These are phyloP conservation scores for Maccullochella peelii DNA, from an alignment of 2,113 vertebrate genomes.

Conservation along the genomic window DNA sequence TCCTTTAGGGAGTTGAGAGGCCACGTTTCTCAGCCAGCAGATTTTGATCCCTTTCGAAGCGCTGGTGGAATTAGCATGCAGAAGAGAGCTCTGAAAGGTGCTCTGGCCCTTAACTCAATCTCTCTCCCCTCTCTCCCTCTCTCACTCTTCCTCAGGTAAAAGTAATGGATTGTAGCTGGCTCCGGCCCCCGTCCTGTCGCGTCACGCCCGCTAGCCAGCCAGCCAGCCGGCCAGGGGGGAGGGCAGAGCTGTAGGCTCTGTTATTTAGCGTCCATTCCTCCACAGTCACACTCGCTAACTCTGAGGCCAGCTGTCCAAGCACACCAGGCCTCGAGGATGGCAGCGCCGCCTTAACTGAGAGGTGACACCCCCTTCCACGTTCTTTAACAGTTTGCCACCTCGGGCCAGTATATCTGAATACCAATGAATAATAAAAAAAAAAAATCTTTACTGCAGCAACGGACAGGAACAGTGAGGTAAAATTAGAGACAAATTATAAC, in stretches of 20 bases:
- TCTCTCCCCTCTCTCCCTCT: constrained; percentile 29
- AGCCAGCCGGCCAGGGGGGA: constrained; percentile 36
- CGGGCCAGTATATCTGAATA: constrained; percentile 61
- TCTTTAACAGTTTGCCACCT: constrained; percentile 62
- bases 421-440: constrained; percentile 49
- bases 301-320: constrained; percentile 73
- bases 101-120: constrained; percentile 72
- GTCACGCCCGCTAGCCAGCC: constrained; percentile 70
- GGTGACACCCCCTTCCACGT: constrained; percentile 67
- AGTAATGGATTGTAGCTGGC: constrained; percentile 79
- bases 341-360: constrained; percentile 72
- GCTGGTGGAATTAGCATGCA: constrained; percentile 77
- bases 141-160: constrained; percentile 67
- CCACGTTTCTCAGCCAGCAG: constrained; percentile 63
- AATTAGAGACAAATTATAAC: constrained; percentile 12
- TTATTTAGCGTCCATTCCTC: constrained; percentile 72
- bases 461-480: constrained; percentile 14
- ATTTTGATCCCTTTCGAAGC: constrained; percentile 69
- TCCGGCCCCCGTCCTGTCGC: constrained; percentile 65
- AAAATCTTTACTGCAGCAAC: constrained; percentile 6
- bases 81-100: constrained; percentile 73
- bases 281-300: constrained; percentile 75
- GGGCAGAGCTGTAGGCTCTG: constrained; percentile 54
- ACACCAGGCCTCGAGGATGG: constrained; percentile 67
- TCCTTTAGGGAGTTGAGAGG: constrained; percentile 60